These are phyloP conservation scores for Nomada ferruginata DNA, from an alignment of 2,888 invertebrate species.

Conservation along the genomic window DNA sequence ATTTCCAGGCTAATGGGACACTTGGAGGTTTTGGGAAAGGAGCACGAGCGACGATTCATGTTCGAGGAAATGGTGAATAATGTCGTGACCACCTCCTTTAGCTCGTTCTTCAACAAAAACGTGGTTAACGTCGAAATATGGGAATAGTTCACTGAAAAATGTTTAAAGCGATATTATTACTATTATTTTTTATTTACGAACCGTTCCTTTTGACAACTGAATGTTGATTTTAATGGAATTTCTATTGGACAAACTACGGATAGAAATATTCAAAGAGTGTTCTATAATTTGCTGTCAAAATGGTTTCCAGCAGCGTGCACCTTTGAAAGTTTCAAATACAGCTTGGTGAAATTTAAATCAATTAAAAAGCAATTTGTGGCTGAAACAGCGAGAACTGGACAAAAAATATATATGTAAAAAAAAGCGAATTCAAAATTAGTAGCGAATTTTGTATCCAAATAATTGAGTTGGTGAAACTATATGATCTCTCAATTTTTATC, in stretches of 20 bases:
- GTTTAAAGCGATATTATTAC: neutral
- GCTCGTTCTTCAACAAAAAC: conserved; percentile 27
- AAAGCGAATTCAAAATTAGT: no score
- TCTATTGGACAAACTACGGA: neutral
- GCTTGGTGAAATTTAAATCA: neutral
- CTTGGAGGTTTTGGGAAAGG: conserved; percentile 49
- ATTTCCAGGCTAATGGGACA: conserved; percentile 64
- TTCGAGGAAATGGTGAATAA: conserved; percentile 43
- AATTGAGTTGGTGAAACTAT: no score
- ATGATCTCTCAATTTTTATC: no score
- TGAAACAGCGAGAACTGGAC: no score
- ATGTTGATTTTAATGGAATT: neutral
- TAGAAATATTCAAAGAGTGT: neutral
- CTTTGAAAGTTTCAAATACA: neutral
- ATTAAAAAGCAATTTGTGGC: neutral
- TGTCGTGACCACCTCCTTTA: conserved; percentile 8
- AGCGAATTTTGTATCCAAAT: no score
- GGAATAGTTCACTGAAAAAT: neutral
- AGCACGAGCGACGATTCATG: conserved; percentile 37
- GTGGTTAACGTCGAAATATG: conserved; percentile 37
- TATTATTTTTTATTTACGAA: neutral
- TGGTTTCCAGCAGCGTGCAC: neutral
- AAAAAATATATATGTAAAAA: no score
- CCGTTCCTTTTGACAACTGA: neutral
- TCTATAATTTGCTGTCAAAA: neutral